Conservation (phyloP, 2,113 vertebrate genomes). For the Benitochromis conjunctus region DNA sequence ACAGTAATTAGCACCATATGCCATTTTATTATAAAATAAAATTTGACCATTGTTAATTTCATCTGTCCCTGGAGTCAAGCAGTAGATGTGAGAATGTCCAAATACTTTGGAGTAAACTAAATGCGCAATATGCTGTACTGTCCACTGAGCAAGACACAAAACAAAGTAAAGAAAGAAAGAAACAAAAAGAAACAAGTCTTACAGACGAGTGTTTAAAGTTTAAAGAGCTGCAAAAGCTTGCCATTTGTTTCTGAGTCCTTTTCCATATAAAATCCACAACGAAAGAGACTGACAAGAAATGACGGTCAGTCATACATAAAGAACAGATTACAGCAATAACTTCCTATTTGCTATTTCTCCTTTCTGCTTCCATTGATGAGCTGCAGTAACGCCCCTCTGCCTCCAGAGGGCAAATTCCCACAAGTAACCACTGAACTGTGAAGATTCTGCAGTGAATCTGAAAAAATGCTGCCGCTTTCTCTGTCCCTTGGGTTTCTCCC, state of each 20-base stretch:
- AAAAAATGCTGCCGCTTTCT: not conserved
- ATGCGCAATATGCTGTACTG: not conserved
- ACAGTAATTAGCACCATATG: not conserved
- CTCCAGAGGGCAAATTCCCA: slow-evolving; percentile 36
- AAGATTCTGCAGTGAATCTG: slow-evolving; percentile 25
- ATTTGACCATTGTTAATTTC: not conserved
- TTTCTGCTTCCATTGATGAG: not conserved
- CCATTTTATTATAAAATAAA: not conserved
- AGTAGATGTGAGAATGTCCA: not conserved
- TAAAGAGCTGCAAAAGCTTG: not conserved
- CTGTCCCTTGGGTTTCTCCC: not conserved
- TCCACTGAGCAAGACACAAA: rapidly evolving
- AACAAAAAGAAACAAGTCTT: not conserved
- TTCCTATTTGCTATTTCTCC: not conserved
- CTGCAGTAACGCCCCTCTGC: not conserved
- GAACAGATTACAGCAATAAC: not conserved
- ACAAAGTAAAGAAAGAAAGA: not conserved
- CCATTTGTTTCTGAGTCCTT: rapidly evolving
- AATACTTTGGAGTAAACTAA: not conserved
- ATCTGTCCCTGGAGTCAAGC: not conserved
- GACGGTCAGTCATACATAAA: not conserved
- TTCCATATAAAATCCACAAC: not conserved
- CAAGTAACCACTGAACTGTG: slow-evolving; percentile 9
- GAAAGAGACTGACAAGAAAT: not conserved
- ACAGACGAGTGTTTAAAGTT: not conserved